Conservation (phyloP, 2,113 vertebrate species). For the Hylia prasina region DNA sequence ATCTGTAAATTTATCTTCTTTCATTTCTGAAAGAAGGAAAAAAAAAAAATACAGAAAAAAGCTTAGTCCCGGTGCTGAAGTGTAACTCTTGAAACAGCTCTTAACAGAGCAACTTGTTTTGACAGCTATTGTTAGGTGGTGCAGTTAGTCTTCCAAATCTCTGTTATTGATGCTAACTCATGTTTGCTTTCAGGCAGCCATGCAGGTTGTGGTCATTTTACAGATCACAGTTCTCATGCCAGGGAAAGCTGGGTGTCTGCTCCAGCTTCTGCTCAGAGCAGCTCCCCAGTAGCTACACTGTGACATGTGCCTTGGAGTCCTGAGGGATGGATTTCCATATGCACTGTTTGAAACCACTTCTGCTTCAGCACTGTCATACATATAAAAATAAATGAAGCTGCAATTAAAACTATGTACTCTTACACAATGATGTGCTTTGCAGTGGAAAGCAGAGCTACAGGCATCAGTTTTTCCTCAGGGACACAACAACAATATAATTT, state of each 20-base stretch:
- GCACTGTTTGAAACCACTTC: background rate
- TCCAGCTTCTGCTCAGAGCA: background rate
- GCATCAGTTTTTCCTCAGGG: background rate
- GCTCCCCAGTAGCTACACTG: background rate
- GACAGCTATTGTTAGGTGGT: background rate
- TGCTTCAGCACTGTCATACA: background rate
- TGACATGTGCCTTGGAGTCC: background rate
- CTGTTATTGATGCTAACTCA: background rate
- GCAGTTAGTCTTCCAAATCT: background rate
- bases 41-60: background rate
- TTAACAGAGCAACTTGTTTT: background rate
- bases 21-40: background rate
- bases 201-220: background rate
- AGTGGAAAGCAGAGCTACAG: background rate
- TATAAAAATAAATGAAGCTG: background rate
- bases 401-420: background rate
- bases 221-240: background rate
- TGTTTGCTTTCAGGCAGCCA: accelerated
- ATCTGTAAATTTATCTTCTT: background rate
- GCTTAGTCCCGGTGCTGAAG: background rate
- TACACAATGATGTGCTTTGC: background rate
- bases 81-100: background rate
- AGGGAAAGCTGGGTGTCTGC: background rate
- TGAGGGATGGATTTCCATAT: background rate
- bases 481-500: background rate